These are phyloP conservation scores for Rhabdomys pumilio DNA, from an alignment of 2,797 vertebrate genomes.

Conservation along the genomic window DNA sequence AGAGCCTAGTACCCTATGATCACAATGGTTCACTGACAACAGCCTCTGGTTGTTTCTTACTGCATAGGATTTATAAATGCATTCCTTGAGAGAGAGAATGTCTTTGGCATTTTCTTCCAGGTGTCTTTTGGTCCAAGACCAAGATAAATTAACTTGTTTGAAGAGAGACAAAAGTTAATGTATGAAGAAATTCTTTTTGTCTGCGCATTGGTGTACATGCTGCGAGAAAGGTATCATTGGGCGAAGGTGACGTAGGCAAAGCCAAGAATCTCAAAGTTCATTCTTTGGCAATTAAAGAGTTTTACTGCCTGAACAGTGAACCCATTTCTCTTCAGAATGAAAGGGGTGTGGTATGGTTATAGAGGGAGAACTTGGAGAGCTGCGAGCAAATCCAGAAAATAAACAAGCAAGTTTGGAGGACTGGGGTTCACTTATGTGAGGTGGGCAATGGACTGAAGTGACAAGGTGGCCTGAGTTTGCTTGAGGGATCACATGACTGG, in stretches of 20 bases:
- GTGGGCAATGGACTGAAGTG: neutral
- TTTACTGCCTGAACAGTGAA: conserved; percentile 17
- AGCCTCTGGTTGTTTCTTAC: neutral
- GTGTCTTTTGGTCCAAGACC: neutral
- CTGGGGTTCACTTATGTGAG: conserved; percentile 25
- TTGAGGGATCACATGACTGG: neutral
- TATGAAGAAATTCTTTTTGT: conserved; percentile 46
- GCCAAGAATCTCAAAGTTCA: conserved; percentile 62
- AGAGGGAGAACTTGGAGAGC: neutral
- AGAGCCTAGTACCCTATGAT: neutral
- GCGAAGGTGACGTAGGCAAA: neutral
- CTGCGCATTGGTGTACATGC: neutral
- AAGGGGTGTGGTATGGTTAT: neutral
- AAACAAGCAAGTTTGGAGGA: conserved; percentile 43
- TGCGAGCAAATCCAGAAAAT: conserved; percentile 6
- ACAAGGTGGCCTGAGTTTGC: neutral
- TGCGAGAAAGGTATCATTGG: neutral
- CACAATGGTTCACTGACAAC: conserved; percentile 32
- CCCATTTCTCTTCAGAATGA: neutral
- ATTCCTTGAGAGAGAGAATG: conserved; percentile 14
- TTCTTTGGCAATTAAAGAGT: conserved; percentile 46
- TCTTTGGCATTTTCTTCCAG: neutral
- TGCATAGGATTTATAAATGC: conserved; percentile 16
- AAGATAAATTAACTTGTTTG: conserved; percentile 6
- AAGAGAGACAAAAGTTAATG: conserved; percentile 38